Conservation (phyloP, 2,113 vertebrate genomes). For the Columba livia region DNA sequence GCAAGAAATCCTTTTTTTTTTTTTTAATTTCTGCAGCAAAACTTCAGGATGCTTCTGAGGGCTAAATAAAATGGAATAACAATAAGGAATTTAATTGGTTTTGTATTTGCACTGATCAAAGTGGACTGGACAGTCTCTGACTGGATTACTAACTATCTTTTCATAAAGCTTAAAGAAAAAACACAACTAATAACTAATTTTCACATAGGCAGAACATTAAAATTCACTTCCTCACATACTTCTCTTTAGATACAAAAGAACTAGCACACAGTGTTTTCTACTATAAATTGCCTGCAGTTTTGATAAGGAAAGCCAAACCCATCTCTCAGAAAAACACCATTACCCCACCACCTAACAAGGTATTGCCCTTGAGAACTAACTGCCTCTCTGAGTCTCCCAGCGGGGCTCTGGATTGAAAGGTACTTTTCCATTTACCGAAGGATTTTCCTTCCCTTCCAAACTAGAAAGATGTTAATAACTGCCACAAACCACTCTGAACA, state of each 20-base stretch:
- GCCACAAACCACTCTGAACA: neutral
- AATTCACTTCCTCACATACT: neutral
- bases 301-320: neutral
- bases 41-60: neutral
- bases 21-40: neutral
- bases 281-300: neutral
- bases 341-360: neutral
- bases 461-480: neutral
- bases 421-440: neutral
- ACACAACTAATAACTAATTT: neutral
- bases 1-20: neutral
- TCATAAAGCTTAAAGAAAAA: neutral
- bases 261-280: neutral
- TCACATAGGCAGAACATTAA: neutral
- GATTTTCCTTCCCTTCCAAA: neutral
- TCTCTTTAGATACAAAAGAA: neutral
- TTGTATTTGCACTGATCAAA: neutral
- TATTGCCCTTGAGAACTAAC: slow-evolving; percentile 19
- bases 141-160: neutral
- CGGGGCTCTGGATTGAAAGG: neutral
- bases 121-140: neutral
- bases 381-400: neutral
- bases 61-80: neutral
- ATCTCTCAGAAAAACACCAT: neutral
- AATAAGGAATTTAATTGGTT: neutral